Evolutionary conservation across 2,113 vertebrate species (phyloP).

Genomic region (Cisticola juncidis): DNA sequence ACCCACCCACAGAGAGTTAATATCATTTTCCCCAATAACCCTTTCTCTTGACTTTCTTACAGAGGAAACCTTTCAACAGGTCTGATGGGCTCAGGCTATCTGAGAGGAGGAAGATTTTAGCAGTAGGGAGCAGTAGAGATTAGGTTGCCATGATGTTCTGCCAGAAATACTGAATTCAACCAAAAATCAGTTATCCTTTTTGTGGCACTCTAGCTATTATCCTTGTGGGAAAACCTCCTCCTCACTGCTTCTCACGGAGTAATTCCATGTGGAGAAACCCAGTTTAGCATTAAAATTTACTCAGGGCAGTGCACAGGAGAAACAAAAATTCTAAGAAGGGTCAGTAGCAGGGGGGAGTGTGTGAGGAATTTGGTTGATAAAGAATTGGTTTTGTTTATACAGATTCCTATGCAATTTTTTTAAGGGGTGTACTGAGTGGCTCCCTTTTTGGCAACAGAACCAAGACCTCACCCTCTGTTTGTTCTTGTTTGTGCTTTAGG

Average conservation of each 20-base stretch:
- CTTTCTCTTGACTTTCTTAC: background rate
- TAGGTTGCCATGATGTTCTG: background rate
- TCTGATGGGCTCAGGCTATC: background rate
- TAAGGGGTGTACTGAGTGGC: background rate
- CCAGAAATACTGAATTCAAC: background rate
- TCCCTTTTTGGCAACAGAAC: background rate
- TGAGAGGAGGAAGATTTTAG: background rate
- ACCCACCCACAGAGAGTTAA: background rate
- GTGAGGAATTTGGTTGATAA: background rate
- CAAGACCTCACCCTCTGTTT: background rate
- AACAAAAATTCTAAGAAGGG: background rate
- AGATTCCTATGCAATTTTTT: background rate
- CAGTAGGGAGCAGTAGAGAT: background rate
- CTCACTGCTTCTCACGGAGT: background rate
- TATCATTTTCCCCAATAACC: background rate
- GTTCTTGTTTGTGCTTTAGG: background rate
- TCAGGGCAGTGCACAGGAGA: fast-evolving
- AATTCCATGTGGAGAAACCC: background rate
- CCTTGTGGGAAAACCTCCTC: background rate
- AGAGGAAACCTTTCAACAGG: background rate
- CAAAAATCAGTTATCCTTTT: background rate
- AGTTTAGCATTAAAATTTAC: background rate
- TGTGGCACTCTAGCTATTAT: background rate
- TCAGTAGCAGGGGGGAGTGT: background rate
- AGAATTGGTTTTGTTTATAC: background rate